These are phyloP conservation scores for Anguilla pacifica DNA, from an alignment of 2,797 vertebrate species.

Conservation along the genomic window DNA sequence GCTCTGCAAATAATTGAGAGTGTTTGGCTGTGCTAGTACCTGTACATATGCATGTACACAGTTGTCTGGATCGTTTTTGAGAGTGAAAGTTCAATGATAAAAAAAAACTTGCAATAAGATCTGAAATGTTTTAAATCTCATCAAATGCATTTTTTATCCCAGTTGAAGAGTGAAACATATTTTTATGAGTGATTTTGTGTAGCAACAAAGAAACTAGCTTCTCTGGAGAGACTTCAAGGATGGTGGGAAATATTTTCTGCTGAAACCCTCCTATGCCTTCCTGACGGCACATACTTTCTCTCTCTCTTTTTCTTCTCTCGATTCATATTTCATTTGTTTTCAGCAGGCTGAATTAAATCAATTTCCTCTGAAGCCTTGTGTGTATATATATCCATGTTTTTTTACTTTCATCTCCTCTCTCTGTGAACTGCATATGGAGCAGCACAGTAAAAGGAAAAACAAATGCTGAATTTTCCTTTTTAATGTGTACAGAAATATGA, in stretches of 20 bases:
- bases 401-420: neutral
- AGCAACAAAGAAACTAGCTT: neutral
- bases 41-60: neutral
- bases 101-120: neutral
- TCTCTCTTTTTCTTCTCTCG: neutral
- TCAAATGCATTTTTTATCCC: neutral
- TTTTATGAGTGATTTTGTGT: neutral
- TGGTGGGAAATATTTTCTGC: slow-evolving; percentile 15
- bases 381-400: neutral
- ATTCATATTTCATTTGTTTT: slow-evolving; percentile 19
- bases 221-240: neutral
- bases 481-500: neutral
- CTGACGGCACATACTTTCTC: slow-evolving; percentile 5
- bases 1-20: slow-evolving; percentile 10
- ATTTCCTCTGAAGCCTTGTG: neutral
- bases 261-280: neutral
- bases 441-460: neutral
- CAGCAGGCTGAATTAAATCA: neutral
- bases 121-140: neutral
- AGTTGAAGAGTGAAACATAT: neutral
- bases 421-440: neutral
- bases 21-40: neutral
- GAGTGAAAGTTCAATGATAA: neutral
- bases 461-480: neutral
- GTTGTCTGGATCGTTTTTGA: neutral